Base-by-base conservation (phyloP, 2,797 vertebrate genomes). In the Rhabdomys pumilio region DNA sequence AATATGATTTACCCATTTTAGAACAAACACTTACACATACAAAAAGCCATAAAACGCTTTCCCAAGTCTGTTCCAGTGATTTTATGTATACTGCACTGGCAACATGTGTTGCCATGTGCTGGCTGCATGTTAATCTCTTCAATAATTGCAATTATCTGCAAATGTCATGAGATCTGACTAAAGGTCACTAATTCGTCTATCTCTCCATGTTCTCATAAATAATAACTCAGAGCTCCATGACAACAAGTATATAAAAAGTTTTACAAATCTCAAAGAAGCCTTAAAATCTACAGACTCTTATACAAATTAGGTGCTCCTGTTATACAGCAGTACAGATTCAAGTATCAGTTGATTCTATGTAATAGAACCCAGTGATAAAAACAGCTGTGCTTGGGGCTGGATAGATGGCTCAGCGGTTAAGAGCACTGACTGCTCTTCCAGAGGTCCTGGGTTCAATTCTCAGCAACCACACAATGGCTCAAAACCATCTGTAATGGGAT, bases 171-270 rank as follows among this genome's bases (percentile, higher is more conserved):
- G 55, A 77, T 89, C 90, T 92, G 34, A 92, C 93, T 93, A 93
- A 96, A 96, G 92, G 84, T 95, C 63, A 96, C 76, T 82, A 91
- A 91, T 88, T 92, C 95, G 85, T 88, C 88, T 89, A 61, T 89
- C 67, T 94, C 82, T 92, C 77, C 34, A 2, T 57, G 67, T 95
- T 92, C 84, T 96, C 81, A 96, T 97, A 96, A 97, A 96, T 96
- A 96, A 97, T 96, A 93, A 96, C 96, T 85, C 67, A 94, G 88
- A 44, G 26, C 61, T 96, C 95, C 88, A 89, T 93, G 91, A 96
- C 72, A 96, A 90, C 6, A 0, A 88, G 77, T 83, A 72, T 67
- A 96, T 83, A 83, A 93, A 83, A 94, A 67, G 73, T 93, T 85
- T 92, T 41, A 55, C 57, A 82, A 77, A 75, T 72, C 87, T 92